These are phyloP conservation scores for Heliocidaris erythrogramma DNA, from an alignment of 35 echinoderm and acorn worm species.

Conservation along the genomic window DNA sequence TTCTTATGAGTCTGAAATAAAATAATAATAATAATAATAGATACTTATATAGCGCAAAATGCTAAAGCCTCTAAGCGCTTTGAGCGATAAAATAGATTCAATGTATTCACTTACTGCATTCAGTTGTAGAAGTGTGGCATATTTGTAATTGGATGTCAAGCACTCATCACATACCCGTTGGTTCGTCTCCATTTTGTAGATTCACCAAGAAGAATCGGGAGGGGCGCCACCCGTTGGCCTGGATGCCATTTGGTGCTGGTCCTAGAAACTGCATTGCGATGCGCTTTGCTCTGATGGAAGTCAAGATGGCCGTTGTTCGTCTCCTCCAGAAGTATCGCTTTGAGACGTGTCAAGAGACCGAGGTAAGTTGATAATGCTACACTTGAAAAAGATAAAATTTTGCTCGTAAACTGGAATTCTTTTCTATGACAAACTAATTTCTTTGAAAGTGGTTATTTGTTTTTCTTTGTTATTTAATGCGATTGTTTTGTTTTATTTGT, in stretches of 20 bases:
- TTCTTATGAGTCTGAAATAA: neutral
- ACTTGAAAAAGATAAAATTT: no score
- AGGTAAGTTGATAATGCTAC: slow-evolving; percentile 45
- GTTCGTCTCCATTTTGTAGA: neutral
- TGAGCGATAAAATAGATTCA: neutral
- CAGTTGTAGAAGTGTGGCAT: no score
- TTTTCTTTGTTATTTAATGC: no score
- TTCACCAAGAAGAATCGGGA: slow-evolving; percentile 71
- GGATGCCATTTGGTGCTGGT: slow-evolving; percentile 66
- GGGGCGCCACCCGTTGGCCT: slow-evolving; percentile 51
- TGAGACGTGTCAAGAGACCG: slow-evolving; percentile 63
- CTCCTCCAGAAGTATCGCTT: slow-evolving; percentile 62
- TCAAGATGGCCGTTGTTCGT: slow-evolving; percentile 71
- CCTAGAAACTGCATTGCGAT: slow-evolving; percentile 76
- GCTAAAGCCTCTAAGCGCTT: no score
- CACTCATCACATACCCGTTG: neutral
- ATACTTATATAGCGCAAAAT: no score
- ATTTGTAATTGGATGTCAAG: no score
- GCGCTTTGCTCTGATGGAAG: slow-evolving; percentile 76
- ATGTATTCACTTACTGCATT: no score
- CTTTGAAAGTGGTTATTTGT: no score
- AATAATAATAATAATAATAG: no score
- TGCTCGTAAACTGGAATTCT: no score
- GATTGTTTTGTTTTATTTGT: no score
- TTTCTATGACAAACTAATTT: no score